Conservation (phyloP, 2,888 invertebrate species). For the Alsophila aescularia region DNA sequence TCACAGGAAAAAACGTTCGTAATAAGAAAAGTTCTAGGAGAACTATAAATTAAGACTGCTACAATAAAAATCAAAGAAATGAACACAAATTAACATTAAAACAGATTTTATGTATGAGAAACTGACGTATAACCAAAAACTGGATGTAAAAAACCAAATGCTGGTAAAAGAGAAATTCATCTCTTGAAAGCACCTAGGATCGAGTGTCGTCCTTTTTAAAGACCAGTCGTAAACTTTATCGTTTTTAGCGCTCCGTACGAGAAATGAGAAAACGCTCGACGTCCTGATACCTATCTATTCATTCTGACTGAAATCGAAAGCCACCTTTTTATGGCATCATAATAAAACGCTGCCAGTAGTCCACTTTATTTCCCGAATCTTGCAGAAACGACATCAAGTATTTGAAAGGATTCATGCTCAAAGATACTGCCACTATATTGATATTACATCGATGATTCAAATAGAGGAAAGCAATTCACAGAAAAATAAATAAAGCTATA, state of each 20-base stretch:
- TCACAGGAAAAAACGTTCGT: background rate
- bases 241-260: conserved; percentile 68
- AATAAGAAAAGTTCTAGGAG: background rate
- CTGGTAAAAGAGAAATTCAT: conserved; percentile 66
- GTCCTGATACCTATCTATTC: conserved; percentile 41
- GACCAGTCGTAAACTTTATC: conserved; percentile 75
- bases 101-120: conserved; percentile 27
- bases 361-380: conserved; percentile 21
- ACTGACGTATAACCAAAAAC: conserved; percentile 40
- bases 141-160: conserved; percentile 52
- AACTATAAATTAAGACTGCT: conserved; percentile 16
- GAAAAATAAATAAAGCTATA: conserved; percentile 33
- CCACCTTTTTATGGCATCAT: conserved; percentile 42
- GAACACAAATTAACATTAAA: conserved; percentile 20
- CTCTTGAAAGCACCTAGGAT: conserved; percentile 70
- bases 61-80: conserved; percentile 23
- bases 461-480: conserved; percentile 25
- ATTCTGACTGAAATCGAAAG: conserved; percentile 38
- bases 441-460: conserved; percentile 23
- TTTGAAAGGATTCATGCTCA: conserved; percentile 10
- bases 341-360: conserved; percentile 37
- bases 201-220: conserved; percentile 72
- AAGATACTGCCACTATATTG: conserved; percentile 3
- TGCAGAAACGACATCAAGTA: conserved; percentile 12
- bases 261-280: conserved; percentile 58